A percentile compares a stretch with the other conserved stretches of the same genome.
Conservation (phyloP, 2,888 invertebrate genomes). For the Dastarcus helophoroides region DNA sequence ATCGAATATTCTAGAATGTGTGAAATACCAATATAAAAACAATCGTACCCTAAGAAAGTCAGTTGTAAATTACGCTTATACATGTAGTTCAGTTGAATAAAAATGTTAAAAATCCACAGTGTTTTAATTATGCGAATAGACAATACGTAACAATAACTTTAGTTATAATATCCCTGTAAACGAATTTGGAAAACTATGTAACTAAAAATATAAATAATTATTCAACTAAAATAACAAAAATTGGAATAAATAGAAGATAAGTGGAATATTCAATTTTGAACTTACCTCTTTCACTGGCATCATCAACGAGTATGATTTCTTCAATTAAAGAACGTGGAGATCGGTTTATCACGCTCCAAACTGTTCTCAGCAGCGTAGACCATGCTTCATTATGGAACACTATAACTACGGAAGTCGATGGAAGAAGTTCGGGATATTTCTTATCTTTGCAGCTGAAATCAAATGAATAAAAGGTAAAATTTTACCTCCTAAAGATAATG, state of each 20-base stretch:
- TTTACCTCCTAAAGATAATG: no score
- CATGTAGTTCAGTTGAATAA: no score
- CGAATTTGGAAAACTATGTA: no score
- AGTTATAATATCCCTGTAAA: no score
- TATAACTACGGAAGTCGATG: constrained; percentile 92
- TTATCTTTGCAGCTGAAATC: constrained; percentile 67
- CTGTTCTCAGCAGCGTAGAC: constrained; percentile 90
- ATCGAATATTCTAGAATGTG: no score
- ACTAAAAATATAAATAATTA: background rate
- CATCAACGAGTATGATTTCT: constrained; percentile 96
- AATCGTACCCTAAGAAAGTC: no score
- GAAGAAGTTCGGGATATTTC: constrained; percentile 64
- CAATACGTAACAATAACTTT: no score
- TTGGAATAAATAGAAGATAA: constrained; percentile 1
- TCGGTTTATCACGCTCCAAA: constrained; percentile 93
- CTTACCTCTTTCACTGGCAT: constrained; percentile 86
- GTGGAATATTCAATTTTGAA: constrained; percentile 1
- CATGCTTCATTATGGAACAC: constrained; percentile 99
- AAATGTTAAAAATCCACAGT: no score
- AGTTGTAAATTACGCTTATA: no score
- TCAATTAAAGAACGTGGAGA: constrained; percentile 79
- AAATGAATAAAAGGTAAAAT: no score
- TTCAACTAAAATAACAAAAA: constrained; percentile 1
- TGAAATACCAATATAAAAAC: no score
- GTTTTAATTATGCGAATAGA: no score